Evolutionary conservation across 2,113 vertebrate species (phyloP), one percentile per base, ranked within the genome.

Genomic region (Peromyscus californicus): DNA sequence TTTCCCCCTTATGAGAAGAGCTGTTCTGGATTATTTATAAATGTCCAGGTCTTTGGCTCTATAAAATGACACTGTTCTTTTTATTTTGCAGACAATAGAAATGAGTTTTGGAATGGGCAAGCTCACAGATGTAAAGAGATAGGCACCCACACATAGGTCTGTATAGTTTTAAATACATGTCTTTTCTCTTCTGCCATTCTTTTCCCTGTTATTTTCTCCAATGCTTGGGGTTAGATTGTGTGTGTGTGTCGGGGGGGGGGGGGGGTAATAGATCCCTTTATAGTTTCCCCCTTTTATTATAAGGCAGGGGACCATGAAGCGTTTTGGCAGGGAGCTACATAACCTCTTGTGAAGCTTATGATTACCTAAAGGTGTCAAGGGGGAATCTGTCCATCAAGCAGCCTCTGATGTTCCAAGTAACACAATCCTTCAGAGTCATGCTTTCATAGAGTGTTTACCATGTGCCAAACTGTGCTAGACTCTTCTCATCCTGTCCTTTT

Each of bases 21-120:
- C 39, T 69, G 39, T 42, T n/a, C 7, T 89, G 51, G n/a, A 67
- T n/a, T 45, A 16, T 82, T 94, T 89, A 65, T 72, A 89, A 85
- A 69, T 76, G 29, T 72, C 59, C 54, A n/a, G 4, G 42, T 94
- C 51, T 69, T 54, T 61, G 72, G 72, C 39, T 11, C 72, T 94
- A 39, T 15, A 59, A 9, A 13, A 15, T 82, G n/a, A 26, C 59
- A 89, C 45, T 72, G 33, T 24, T 92, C 11, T 39, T 87, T 61
- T 59, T 89, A 51, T 89, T 93, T 89, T 72, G 70, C 7, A 91
- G 54, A 22, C 42, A 63, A 65, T 54, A 93, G 95, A 89, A 76
- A 29, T 42, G 36, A 89, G 24, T 93, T 87, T 96, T 29, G 19
- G 51, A 69, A 61, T n/a, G 13, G n/a, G 17, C 24, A 80, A 39